phyloP scores from a whole-genome alignment of 2,797 vertebrate species.

The Morelia viridis region DNA sequence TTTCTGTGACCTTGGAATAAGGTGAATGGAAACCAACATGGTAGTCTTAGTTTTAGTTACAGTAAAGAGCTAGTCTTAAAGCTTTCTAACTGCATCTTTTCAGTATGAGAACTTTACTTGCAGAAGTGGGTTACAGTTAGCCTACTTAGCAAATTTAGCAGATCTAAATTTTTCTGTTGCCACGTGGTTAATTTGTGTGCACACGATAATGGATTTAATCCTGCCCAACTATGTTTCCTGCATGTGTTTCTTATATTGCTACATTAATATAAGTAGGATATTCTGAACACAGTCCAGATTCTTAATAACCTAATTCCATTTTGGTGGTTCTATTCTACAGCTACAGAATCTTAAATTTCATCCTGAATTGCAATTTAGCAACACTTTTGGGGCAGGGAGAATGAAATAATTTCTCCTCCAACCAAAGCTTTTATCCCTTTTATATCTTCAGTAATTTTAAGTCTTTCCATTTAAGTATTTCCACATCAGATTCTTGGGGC shows the following conservation, averaged over 20 bases:
- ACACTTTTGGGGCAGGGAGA: not conserved
- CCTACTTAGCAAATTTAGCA: not conserved
- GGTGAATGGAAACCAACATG: not conserved
- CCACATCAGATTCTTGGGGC: not conserved
- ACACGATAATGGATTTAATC: not conserved
- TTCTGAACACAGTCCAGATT: not conserved
- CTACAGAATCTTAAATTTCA: not conserved
- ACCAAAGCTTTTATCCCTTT: not conserved
- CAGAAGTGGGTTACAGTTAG: not conserved
- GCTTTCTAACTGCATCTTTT: not conserved
- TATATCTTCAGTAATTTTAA: conserved; percentile 6
- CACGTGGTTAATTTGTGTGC: not conserved
- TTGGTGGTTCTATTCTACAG: not conserved
- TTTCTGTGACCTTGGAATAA: not conserved
- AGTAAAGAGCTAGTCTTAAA: not conserved
- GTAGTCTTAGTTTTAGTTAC: not conserved
- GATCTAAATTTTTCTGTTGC: not conserved
- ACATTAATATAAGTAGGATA: not conserved
- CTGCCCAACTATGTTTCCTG: not conserved
- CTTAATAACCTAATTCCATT: not conserved
- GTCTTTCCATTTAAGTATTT: conserved; percentile 21
- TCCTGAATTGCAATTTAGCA: not conserved
- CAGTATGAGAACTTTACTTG: not conserved
- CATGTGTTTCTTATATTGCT: not conserved
- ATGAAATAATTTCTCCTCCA: not conserved